A percentile compares a stretch with the other conserved stretches of the same genome.
Conservation (phyloP, 1,140 invertebrate genomes). For the Cotesia chilonis region DNA sequence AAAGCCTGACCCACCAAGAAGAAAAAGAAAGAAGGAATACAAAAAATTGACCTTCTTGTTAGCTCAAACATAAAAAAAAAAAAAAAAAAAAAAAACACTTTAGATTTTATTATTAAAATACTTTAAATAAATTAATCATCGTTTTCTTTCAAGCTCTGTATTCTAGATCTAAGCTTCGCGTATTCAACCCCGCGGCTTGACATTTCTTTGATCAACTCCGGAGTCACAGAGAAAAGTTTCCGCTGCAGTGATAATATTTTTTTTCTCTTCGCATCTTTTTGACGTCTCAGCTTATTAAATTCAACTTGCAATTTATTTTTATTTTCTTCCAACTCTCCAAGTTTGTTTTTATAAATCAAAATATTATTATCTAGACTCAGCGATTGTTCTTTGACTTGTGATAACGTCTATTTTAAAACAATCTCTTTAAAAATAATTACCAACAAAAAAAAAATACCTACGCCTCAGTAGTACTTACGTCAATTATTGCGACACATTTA, state of each 20-base stretch:
- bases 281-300: neutral
- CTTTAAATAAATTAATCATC: neutral
- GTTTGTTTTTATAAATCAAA: neutral
- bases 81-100: too few relatives aligned
- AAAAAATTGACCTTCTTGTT: too few relatives aligned
- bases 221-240: conserved; percentile 26
- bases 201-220: conserved; percentile 28
- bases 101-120: too few relatives aligned
- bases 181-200: neutral
- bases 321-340: neutral
- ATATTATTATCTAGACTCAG: conserved; percentile 21
- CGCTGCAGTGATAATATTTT: neutral
- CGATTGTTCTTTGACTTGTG: conserved; percentile 32
- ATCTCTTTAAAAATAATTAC: neutral
- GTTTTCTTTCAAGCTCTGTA: conserved; percentile 33
- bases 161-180: conserved; percentile 12
- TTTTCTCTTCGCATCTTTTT: conserved; percentile 22
- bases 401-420: conserved; percentile 25
- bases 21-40: neutral
- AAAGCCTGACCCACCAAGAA: neutral
- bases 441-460: neutral
- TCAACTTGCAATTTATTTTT: conserved; percentile 15
- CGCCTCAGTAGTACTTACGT: conserved; percentile 24
- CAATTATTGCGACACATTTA: conserved; percentile 14
- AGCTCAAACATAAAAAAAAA: too few relatives aligned